Conservation (phyloP, 2,797 vertebrate genomes). For the Halcyon chelicuti region DNA sequence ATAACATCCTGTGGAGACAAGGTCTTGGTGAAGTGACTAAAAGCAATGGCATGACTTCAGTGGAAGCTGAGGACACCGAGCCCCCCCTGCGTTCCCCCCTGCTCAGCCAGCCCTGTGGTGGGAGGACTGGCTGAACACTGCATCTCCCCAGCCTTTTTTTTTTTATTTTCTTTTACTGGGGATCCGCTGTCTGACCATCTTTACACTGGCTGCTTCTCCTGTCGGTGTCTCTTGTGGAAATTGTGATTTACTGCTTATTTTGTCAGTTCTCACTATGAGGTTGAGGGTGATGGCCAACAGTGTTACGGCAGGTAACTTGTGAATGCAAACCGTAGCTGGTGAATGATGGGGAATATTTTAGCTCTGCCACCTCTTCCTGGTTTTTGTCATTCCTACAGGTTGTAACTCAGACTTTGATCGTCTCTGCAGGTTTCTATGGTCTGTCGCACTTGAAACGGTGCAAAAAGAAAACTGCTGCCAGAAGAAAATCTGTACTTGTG, state of each 20-base stretch:
- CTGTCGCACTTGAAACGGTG: not conserved
- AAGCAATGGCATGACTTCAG: slow-evolving; percentile 7
- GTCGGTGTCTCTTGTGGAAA: not conserved
- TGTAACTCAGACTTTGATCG: not conserved
- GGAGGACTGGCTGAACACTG: not conserved
- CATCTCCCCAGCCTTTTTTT: not conserved
- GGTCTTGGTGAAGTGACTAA: slow-evolving; percentile 21
- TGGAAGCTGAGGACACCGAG: not conserved
- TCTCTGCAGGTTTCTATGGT: not conserved
- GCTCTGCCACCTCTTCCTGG: not conserved
- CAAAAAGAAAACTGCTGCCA: not conserved
- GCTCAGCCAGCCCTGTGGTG: not conserved
- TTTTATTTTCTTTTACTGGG: not conserved
- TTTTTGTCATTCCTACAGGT: not conserved
- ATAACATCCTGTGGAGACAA: slow-evolving; percentile 25
- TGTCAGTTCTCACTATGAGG: not conserved
- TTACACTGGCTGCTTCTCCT: not conserved
- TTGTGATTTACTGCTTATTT: not conserved
- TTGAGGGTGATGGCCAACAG: not conserved
- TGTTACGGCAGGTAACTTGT: not conserved
- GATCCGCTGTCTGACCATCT: not conserved
- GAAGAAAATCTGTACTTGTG: not conserved
- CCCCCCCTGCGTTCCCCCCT: too few relatives aligned
- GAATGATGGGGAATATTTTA: not conserved
- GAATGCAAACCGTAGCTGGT: not conserved